Evolutionary conservation across 2,797 vertebrate species (phyloP), one percentile per base, ranked within the genome.

Genomic region (Neopelma chrysocephalum): DNA sequence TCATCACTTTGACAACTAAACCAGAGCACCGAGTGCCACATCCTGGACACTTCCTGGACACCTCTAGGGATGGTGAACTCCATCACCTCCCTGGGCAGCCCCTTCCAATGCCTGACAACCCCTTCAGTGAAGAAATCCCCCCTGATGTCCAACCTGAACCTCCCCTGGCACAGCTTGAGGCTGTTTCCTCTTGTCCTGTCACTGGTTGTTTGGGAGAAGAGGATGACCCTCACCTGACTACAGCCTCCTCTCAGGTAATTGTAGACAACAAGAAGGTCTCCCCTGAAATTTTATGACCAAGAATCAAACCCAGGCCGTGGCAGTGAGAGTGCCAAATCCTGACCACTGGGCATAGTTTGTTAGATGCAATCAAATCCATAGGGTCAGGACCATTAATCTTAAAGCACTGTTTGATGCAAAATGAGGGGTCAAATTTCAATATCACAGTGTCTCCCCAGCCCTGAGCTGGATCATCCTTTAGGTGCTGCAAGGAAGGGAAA

Each of bases 21-120:
- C 7, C 3, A 17, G 1, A 29, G 23, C 32, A 50, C 19, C 50
- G 26, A 70, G 32, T 6, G 36, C 42, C 50, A 32, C 1, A 0
- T 4, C 20, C 47, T 45, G 26, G 47, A 3, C 10, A 9, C 25
- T 50, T 69, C 22, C 10, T 64, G 23, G 56, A 6, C 23, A 29
- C 2, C 10, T 70, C 43, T 43, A 76, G 42, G 27, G 9, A 2
- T 43, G 27, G 27, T 6, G 29, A 15, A 29, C 16, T 25, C 36
- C 19, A 54, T 15, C 26, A 18, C 16, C 16, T 50, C 36, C 0
- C 0, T 38, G 27, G 9, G 7, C 70, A 36, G 70, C 56, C 5
- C 1, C 0, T 31, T 27, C 27, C 22, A 62, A 12, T 23, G 27
- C 27, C 48, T n/a, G 32, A 38, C 32, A 42, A 14, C 12, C 11